phyloP scores from a whole-genome alignment of 2,888 invertebrate species.

The Itoplectis maculator region DNA sequence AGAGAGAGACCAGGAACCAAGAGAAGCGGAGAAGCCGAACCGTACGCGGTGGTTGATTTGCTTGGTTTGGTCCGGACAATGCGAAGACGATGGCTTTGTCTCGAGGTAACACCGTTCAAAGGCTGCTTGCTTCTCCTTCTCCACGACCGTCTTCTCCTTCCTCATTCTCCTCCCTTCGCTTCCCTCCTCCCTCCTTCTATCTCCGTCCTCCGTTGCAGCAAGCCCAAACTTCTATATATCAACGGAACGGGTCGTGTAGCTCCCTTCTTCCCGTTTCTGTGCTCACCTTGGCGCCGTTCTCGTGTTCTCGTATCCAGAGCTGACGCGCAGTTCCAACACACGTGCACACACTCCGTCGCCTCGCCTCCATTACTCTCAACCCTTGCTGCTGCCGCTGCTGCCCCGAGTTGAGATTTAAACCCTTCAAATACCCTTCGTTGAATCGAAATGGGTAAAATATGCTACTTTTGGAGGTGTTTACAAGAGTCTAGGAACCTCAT shows the following conservation, averaged over 20 bases:
- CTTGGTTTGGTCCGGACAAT: constrained; percentile 81
- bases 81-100: constrained; percentile 81
- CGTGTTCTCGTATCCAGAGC: neutral
- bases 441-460: too few relatives aligned
- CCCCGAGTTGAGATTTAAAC: too few relatives aligned
- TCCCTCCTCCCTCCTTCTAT: constrained; percentile 19
- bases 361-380: constrained; percentile 1
- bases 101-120: constrained; percentile 80
- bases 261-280: constrained; percentile 19
- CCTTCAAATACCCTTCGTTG: too few relatives aligned
- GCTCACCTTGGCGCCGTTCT: constrained; percentile 25
- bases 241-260: neutral
- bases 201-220: neutral
- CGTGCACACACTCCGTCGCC: neutral
- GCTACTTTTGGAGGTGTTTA: too few relatives aligned
- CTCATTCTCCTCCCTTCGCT: constrained; percentile 31
- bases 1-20: constrained; percentile 39
- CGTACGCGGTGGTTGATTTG: constrained; percentile 80
- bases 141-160: constrained; percentile 57
- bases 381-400: neutral
- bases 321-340: constrained; percentile 23
- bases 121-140: constrained; percentile 69
- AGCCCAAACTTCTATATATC: constrained; percentile 25
- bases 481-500: too few relatives aligned
- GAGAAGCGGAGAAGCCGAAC: constrained; percentile 60